These are phyloP conservation scores for Pseudomyrmex sp. DNA, from an alignment of 1,140 invertebrate species.

Conservation along the genomic window DNA sequence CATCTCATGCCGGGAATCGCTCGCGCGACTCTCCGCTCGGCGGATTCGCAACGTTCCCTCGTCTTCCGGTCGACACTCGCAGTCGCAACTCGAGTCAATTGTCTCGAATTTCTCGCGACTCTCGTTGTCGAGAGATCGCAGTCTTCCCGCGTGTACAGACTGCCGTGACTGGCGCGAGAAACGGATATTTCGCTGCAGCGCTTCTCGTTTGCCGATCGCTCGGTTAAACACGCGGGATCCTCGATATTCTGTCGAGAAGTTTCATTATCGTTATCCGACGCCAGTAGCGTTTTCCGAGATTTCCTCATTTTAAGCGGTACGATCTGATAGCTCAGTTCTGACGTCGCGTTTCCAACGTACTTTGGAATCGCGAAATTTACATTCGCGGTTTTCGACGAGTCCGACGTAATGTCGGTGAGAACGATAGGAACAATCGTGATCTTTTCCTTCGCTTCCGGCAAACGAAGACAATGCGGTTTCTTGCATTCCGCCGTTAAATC, in stretches of 20 bases:
- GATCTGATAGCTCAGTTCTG: background rate
- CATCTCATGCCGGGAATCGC: constrained; percentile 65
- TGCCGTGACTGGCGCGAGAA: background rate
- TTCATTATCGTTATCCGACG: background rate
- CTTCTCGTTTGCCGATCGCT: background rate
- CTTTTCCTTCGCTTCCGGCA: constrained; percentile 44
- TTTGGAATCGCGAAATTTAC: constrained; percentile 28
- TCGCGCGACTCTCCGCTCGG: background rate
- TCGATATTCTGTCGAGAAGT: background rate
- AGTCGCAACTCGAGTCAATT: background rate
- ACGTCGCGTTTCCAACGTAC: background rate
- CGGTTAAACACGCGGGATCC: background rate
- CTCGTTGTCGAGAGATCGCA: background rate
- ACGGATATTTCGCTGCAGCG: background rate
- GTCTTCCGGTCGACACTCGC: background rate
- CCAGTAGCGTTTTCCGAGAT: background rate
- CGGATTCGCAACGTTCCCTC: background rate
- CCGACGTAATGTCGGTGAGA: constrained; percentile 55
- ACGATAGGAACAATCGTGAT: constrained; percentile 69
- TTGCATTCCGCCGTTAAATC: background rate
- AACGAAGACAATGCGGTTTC: background rate
- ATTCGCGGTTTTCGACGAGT: constrained; percentile 1
- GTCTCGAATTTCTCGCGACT: background rate
- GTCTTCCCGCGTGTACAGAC: background rate
- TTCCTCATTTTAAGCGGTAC: background rate